A percentile compares a stretch with the other conserved stretches of the same genome.
Conservation (phyloP, 2,113 vertebrate species). For the Vidua macroura region DNA sequence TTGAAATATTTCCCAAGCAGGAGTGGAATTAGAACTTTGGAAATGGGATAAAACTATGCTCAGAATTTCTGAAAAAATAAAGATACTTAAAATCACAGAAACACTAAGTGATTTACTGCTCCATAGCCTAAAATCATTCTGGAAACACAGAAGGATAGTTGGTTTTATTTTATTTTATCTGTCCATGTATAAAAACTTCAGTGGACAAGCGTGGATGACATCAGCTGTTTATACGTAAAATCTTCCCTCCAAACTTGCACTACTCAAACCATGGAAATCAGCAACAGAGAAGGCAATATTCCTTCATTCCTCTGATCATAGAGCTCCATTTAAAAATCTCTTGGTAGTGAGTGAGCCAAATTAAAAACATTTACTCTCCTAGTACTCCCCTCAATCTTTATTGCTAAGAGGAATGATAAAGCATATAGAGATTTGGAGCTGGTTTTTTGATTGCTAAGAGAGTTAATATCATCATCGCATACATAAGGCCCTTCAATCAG, state of each 20-base stretch:
- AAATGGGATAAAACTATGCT: neutral
- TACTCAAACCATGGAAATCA: neutral
- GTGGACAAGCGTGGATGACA: neutral
- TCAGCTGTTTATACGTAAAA: neutral
- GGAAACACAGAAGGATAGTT: neutral
- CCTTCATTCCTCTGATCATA: neutral
- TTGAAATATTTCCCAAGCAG: neutral
- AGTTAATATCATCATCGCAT: neutral
- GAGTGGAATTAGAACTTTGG: neutral
- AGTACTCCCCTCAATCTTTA: neutral
- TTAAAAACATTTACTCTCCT: neutral
- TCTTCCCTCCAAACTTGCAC: neutral
- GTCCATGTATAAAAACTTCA: neutral
- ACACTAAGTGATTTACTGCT: neutral
- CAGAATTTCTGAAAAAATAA: neutral
- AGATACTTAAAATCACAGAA: neutral
- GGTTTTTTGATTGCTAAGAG: neutral
- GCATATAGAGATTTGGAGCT: neutral
- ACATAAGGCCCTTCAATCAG: neutral
- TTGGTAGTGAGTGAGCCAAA: neutral
- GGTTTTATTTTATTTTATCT: neutral
- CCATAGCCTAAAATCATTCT: neutral
- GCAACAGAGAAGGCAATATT: neutral
- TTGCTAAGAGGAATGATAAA: neutral
- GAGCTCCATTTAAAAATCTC: neutral